A percentile compares a stretch with the other conserved stretches of the same genome.
These are phyloP conservation scores for Camponotus floridanus DNA, from an alignment of 1,140 invertebrate species.

Conservation along the genomic window DNA sequence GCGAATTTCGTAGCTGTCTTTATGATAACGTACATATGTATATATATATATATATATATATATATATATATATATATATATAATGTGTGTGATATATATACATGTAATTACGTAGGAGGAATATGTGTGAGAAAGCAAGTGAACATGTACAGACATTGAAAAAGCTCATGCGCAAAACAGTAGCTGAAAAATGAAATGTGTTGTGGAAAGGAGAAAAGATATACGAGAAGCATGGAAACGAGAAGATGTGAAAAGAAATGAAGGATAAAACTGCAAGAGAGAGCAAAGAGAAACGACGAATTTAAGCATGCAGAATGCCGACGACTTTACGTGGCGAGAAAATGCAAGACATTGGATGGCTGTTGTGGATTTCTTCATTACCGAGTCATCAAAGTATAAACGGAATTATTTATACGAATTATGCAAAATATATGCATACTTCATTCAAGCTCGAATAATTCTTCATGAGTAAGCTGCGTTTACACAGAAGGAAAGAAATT, in stretches of 20 bases:
- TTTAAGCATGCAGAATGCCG: conserved; percentile 69
- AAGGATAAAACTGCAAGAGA: conserved; percentile 10
- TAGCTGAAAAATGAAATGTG: conserved; percentile 23
- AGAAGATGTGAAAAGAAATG: conserved; percentile 13
- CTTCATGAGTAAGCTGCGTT: background rate
- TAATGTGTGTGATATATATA: background rate
- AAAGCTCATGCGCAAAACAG: background rate
- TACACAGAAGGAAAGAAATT: conserved; percentile 10
- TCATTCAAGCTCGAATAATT: conserved; percentile 25
- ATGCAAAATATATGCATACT: background rate
- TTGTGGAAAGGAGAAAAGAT: conserved; percentile 14
- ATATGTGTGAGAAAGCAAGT: background rate
- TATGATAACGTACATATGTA: background rate
- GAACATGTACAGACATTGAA: background rate
- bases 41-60: too few species aligned
- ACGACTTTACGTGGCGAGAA: conserved; percentile 74
- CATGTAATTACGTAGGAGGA: background rate
- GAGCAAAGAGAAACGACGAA: conserved; percentile 44
- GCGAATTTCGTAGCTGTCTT: background rate
- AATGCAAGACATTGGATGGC: conserved; percentile 66
- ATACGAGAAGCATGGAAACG: background rate
- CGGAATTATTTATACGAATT: conserved; percentile 17
- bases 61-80: too few species aligned
- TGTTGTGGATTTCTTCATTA: conserved; percentile 79
- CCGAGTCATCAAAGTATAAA: conserved; percentile 50